Evolutionary conservation across 2,113 vertebrate species (phyloP).

Genomic region (Corythornis madagascariensis): DNA sequence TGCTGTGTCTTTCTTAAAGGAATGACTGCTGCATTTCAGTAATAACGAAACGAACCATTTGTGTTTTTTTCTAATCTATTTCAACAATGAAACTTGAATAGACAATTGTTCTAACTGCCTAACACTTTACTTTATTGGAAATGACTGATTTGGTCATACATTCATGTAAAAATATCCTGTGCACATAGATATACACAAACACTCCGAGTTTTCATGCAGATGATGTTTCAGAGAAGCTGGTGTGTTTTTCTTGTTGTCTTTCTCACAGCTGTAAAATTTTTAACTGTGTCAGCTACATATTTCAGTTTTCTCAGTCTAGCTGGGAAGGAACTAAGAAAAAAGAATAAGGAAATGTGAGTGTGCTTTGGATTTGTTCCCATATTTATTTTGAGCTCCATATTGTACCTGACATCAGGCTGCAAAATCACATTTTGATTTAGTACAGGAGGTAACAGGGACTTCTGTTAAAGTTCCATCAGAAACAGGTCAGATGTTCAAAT

Average conservation of each 20-base stretch:
- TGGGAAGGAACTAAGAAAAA: not conserved
- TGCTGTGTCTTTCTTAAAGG: not conserved
- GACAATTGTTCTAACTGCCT: not conserved
- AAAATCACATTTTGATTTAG: constrained; percentile 9
- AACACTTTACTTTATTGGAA: not conserved
- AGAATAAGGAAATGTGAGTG: not conserved
- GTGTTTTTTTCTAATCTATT: constrained; percentile 23
- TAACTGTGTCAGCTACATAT: not conserved
- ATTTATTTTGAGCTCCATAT: not conserved
- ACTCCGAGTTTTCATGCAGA: not conserved
- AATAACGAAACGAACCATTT: not conserved
- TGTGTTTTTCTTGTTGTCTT: not conserved
- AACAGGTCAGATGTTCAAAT: not conserved
- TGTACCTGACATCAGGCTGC: not conserved
- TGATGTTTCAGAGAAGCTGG: not conserved
- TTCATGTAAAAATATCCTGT: not conserved
- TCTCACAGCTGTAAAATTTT: constrained; percentile 35
- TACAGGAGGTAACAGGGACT: not conserved
- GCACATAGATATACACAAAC: not conserved
- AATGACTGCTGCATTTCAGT: not conserved
- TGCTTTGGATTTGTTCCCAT: constrained; percentile 36
- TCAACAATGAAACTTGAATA: not conserved
- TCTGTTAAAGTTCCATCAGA: not conserved
- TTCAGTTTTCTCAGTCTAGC: not conserved
- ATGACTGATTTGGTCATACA: not conserved